Evolutionary conservation across 2,888 invertebrate species (phyloP).

Genomic region (Prosapia bicincta): DNA sequence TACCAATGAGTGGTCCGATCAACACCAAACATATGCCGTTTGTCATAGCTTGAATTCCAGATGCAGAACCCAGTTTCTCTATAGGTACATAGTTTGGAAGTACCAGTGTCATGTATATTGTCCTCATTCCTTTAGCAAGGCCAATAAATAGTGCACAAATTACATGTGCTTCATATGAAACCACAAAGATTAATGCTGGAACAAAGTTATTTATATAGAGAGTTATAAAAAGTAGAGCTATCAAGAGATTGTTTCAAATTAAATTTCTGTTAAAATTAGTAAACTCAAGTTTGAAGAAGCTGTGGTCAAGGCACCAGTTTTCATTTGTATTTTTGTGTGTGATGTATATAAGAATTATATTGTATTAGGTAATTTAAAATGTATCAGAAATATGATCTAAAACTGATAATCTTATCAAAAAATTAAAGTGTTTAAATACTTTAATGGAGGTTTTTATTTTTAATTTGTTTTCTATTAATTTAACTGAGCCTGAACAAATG

Average conservation of each 20-base stretch:
- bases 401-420: no score
- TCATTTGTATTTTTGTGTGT: no score
- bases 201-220: neutral
- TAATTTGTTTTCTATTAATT: no score
- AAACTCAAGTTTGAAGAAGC: neutral
- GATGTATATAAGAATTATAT: no score
- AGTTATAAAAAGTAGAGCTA: neutral
- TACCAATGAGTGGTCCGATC: constrained; percentile 63
- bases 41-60: constrained; percentile 65
- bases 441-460: no score
- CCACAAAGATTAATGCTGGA: constrained; percentile 47
- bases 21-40: constrained; percentile 61
- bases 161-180: constrained; percentile 45
- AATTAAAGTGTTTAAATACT: no score
- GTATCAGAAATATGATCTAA: no score
- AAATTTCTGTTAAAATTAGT: no score
- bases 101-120: constrained; percentile 65
- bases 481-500: no score
- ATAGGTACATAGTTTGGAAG: constrained; percentile 66
- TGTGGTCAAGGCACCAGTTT: no score
- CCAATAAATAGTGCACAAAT: constrained; percentile 58
- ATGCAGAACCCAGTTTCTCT: constrained; percentile 62
- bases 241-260: no score
- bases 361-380: no score
- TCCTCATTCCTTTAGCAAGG: constrained; percentile 63